Evolutionary conservation across 2,797 vertebrate species (phyloP), one percentile per base, ranked within the genome.

Genomic region (Ibycter americanus): DNA sequence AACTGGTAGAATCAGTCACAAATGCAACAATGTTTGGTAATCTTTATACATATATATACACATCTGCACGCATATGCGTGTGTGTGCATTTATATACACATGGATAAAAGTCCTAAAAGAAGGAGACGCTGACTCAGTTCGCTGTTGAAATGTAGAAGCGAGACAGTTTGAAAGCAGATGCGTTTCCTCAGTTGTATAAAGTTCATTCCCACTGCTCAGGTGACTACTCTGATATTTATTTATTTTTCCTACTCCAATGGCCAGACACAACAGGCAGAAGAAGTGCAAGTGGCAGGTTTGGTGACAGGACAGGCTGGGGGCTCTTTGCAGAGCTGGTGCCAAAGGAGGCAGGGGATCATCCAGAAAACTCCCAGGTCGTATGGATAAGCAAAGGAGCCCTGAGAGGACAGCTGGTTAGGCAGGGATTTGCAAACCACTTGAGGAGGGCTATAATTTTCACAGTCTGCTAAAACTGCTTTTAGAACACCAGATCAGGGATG

Each of bases 371-470:
- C 15, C 27, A 8, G 61, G 17, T 22, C 65, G 26, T 5, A 3
- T 2, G 7, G 5, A 11, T 2, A 15, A 34, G 74, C 46, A 9
- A 13, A 52, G 36, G 23, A 44, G 20, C n/a, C 22, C n/a, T 0
- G 1, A 15, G 40, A 20, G 44, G 11, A 11, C 8, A 8, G 31
- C n/a, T 11, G 34, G 15, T 5, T 18, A 22, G 27, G 68, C 55
- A 25, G 62, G 18, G 62, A 3, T 44, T 42, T 38, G 22, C 36
- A 16, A 44, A 15, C 19, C 0, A 8, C 15, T 0, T 6, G 36
- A 49, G 42, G 1, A 8, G 29, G 52, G 36, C 52, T 52, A 4
- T 15, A 22, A 15, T 8, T 59, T 26, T 46, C 1, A 2, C 12
- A 6, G 3, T 34, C 31, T 47, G 66, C 20, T 54, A 47, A 14